Evolutionary conservation across 2,797 vertebrate genomes (phyloP), one percentile per base, ranked within the genome.

Genomic region (Leptatherina wallacei): DNA sequence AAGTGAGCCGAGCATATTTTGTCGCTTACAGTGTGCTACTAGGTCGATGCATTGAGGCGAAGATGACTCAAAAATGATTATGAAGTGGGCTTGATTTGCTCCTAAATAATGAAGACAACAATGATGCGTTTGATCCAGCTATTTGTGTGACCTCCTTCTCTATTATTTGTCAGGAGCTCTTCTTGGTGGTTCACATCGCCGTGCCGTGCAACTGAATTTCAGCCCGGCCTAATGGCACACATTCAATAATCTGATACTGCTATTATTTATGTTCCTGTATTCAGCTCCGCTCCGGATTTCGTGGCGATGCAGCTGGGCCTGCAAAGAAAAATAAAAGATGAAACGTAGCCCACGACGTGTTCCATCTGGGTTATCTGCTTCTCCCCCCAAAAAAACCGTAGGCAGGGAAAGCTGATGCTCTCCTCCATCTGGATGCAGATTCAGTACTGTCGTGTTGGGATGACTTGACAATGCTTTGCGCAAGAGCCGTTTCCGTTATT

Each of bases 141-240:
- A 65, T 83, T 73, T 72, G 73, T 75, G 76, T 91, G 90, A 90
- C 88, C 89, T 85, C 81, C 80, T 90, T 90, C 80, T 90, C 44
- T 80, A 69, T 78, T 82, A 68, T 89, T 78, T 71, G 67, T 32
- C 79, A 83, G 65, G 65, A 75, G 74, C 69, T 75, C 55, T 64
- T 47, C 54, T 58, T 47, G 78, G 81, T 78, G 75, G 82, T 82
- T 82, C 70, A 9, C 69, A 68, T 71, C 64, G 44, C 70, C 59
- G 67, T 27, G 75, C 77, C 36, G 80, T 70, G 77, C 85, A 64
- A 80, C 77, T 71, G 67, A 74, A 65, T 69, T 0, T 78, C 24
- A 75, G 81, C 74, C 81, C 68, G 83, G 82, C 84, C 85, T 81
- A 67, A 78, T 88, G 84, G 85, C 77, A 85, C 82, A 88, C 83